Evolutionary conservation across 1,140 invertebrate genomes (phyloP).

Genomic region (Anadara kagoshimensis): DNA sequence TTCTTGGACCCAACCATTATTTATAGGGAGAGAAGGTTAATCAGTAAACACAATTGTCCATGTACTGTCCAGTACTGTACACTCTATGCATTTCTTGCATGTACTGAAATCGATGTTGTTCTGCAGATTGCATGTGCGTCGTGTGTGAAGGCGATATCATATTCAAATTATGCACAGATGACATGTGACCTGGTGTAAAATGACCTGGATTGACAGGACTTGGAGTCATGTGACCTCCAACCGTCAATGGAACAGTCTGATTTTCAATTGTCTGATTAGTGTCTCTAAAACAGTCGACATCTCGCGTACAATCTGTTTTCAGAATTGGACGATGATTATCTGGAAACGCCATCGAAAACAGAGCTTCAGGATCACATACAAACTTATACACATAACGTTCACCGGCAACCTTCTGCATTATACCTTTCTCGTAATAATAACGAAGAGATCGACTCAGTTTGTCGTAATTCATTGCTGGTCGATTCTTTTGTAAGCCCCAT

Average conservation of each 20-base stretch:
- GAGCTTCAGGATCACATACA: slow-evolving; percentile 93
- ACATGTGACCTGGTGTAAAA: slow-evolving; percentile 25
- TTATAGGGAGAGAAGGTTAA: too few relatives aligned
- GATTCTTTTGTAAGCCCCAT: slow-evolving; percentile 80
- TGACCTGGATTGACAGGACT: slow-evolving; percentile 35
- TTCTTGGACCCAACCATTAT: too few relatives aligned
- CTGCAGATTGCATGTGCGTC: slow-evolving; percentile 32
- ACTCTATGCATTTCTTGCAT: slow-evolving; percentile 67
- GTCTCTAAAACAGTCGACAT: slow-evolving; percentile 51
- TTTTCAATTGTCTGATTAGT: slow-evolving; percentile 48
- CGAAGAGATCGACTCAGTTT: slow-evolving; percentile 93
- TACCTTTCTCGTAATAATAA: slow-evolving; percentile 97
- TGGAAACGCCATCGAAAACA: slow-evolving; percentile 88
- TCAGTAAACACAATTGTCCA: slow-evolving; percentile 68
- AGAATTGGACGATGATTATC: slow-evolving; percentile 70
- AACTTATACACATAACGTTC: slow-evolving; percentile 97
- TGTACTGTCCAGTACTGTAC: slow-evolving; percentile 66
- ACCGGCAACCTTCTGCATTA: slow-evolving; percentile 81
- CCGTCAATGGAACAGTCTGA: slow-evolving; percentile 45
- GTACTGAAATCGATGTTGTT: slow-evolving; percentile 62
- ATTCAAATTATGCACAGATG: slow-evolving; percentile 17
- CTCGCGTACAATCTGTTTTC: slow-evolving; percentile 55
- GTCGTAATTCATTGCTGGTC: slow-evolving; percentile 98
- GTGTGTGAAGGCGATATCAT: slow-evolving; percentile 28
- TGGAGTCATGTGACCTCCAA: slow-evolving; percentile 40